phyloP scores from a whole-genome alignment of 2,888 invertebrate genomes.

The Cephus pygmeus region DNA sequence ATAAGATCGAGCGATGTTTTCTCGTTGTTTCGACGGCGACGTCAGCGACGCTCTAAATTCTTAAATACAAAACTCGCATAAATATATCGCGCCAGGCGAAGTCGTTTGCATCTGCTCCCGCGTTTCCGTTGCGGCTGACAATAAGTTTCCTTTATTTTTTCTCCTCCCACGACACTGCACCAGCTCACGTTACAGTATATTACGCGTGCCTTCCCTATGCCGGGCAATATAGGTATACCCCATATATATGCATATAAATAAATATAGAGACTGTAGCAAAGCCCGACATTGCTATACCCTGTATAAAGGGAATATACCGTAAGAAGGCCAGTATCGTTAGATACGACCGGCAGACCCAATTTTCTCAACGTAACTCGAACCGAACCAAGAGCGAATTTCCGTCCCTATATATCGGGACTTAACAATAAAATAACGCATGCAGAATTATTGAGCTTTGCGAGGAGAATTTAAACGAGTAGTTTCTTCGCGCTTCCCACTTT shows the following conservation, averaged over 20 bases:
- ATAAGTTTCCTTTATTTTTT: conserved; percentile 10
- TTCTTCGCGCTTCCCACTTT: conserved; percentile 8
- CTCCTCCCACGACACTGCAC: not conserved
- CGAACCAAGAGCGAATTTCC: conserved; percentile 17
- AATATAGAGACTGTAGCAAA: not conserved
- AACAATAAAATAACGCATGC: conserved; percentile 35
- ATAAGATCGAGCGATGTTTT: not conserved
- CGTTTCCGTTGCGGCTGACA: conserved; percentile 2
- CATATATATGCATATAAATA: not conserved
- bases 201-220: not conserved
- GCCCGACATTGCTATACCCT: not conserved
- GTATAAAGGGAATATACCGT: conserved; percentile 14
- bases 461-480: conserved; percentile 34
- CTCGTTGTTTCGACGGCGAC: not conserved
- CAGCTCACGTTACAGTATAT: not conserved
- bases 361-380: conserved; percentile 26
- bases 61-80: not conserved
- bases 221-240: not conserved
- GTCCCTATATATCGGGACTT: conserved; percentile 26
- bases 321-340: conserved; percentile 25
- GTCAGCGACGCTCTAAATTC: conserved; percentile 1
- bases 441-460: conserved; percentile 36
- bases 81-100: conserved; percentile 7
- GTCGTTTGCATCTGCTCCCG: conserved; percentile 19
- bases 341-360: conserved; percentile 37